Percentiles rank a stretch among this genome's conserved stretches.
Evolutionary conservation across 2,888 invertebrate genomes (phyloP).

Genomic region (Drosophila stalkeri): DNA sequence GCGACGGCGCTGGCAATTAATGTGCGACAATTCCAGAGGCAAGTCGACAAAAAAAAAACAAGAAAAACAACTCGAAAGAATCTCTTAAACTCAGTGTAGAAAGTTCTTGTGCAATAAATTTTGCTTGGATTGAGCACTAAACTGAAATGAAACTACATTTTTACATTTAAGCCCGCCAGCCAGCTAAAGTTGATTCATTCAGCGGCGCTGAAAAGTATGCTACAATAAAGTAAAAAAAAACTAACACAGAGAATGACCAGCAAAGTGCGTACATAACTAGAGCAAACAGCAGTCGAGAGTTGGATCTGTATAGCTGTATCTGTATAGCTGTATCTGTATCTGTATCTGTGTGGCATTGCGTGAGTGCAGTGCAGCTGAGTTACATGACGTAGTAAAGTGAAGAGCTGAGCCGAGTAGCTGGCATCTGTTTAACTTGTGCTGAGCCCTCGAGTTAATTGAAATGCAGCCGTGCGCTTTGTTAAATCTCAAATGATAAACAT

Average conservation of each 20-base stretch:
- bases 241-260: slow-evolving; percentile 7
- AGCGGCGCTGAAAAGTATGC: slow-evolving; percentile 21
- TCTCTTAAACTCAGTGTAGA: slow-evolving; percentile 10
- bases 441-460: slow-evolving; percentile 67
- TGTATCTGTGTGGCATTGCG: neutral
- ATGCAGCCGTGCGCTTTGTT: slow-evolving; percentile 62
- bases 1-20: slow-evolving; percentile 38
- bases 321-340: neutral
- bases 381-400: neutral
- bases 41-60: slow-evolving; percentile 18
- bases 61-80: neutral
- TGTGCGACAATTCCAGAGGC: slow-evolving; percentile 43
- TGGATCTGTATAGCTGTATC: neutral
- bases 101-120: slow-evolving; percentile 21
- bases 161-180: neutral
- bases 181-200: slow-evolving; percentile 3
- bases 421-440: slow-evolving; percentile 56
- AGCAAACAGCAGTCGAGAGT: slow-evolving; percentile 9
- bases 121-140: slow-evolving; percentile 3
- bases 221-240: neutral
- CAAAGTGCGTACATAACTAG: slow-evolving; percentile 43
- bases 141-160: slow-evolving; percentile 12
- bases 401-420: neutral
- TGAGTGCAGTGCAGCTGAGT: neutral
- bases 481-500: slow-evolving; percentile 54